Percentiles rank a stretch among this genome's conserved stretches.
Conservation (phyloP, 2,888 invertebrate species). For the Oxycera nigricornis region DNA sequence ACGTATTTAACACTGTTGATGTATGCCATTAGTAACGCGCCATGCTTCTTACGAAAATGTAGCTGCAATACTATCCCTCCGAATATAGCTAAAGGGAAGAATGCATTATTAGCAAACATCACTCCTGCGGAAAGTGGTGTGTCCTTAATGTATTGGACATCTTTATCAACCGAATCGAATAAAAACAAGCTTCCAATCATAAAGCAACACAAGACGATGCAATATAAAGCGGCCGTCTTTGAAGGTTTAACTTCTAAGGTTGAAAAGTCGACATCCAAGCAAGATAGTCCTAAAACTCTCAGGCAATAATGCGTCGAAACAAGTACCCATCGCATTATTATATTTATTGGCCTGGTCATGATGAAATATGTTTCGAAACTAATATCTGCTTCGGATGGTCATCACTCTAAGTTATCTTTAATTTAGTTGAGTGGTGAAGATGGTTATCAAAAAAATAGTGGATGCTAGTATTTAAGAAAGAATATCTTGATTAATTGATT, state of each 20-base stretch:
- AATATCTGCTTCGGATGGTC: too few species aligned
- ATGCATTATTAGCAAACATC: neutral
- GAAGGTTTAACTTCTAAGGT: neutral
- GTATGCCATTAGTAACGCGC: neutral
- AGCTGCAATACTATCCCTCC: neutral
- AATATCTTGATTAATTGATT: too few species aligned
- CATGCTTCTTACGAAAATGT: neutral
- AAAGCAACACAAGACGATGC: neutral
- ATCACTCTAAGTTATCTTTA: too few species aligned
- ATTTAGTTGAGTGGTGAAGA: too few species aligned
- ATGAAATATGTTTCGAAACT: too few species aligned
- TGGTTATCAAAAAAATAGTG: too few species aligned
- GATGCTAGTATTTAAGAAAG: too few species aligned
- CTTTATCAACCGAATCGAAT: too few species aligned
- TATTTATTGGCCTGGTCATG: too few species aligned
- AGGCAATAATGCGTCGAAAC: neutral
- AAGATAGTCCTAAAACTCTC: neutral
- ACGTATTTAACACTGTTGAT: neutral
- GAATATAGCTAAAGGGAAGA: neutral
- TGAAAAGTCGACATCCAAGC: neutral
- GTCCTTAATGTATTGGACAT: neutral
- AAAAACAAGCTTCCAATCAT: neutral
- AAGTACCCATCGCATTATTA: too few species aligned
- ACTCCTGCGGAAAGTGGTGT: neutral
- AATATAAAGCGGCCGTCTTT: neutral